phyloP scores from a whole-genome alignment of 1,140 invertebrate species.

The Lepidurus couesii region DNA sequence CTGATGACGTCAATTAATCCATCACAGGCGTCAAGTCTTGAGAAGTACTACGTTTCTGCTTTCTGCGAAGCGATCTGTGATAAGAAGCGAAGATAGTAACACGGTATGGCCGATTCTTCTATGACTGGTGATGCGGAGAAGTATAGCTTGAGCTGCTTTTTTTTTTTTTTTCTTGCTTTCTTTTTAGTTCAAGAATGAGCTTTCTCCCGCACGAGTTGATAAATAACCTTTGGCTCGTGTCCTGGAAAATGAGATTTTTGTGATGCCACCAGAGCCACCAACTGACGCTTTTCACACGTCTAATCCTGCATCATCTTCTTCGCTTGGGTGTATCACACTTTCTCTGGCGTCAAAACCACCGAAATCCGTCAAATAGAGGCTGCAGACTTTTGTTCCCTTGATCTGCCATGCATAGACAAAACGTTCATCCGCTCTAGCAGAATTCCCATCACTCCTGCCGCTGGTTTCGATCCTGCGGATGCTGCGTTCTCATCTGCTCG shows the following conservation, averaged over 20 bases:
- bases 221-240: neutral
- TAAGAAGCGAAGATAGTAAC: neutral
- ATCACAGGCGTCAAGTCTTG: neutral
- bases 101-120: neutral
- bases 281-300: conserved; percentile 12
- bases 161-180: neutral
- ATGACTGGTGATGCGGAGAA: neutral
- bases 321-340: neutral
- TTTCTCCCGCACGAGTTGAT: neutral
- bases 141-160: neutral
- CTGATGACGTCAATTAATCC: neutral
- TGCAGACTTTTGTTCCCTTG: neutral
- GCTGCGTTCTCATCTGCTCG: neutral
- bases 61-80: no score
- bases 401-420: conserved; percentile 14
- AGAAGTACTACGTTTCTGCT: no score
- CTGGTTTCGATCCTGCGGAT: neutral
- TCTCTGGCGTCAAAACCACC: neutral
- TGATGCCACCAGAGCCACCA: neutral
- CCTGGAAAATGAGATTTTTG: conserved; percentile 1
- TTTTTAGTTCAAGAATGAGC: neutral
- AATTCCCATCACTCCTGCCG: neutral
- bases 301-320: neutral
- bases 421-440: neutral
- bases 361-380: conserved; percentile 5